Evolutionary conservation across 2,888 invertebrate species (phyloP).

Genomic region (Hyposoter dolosus): DNA sequence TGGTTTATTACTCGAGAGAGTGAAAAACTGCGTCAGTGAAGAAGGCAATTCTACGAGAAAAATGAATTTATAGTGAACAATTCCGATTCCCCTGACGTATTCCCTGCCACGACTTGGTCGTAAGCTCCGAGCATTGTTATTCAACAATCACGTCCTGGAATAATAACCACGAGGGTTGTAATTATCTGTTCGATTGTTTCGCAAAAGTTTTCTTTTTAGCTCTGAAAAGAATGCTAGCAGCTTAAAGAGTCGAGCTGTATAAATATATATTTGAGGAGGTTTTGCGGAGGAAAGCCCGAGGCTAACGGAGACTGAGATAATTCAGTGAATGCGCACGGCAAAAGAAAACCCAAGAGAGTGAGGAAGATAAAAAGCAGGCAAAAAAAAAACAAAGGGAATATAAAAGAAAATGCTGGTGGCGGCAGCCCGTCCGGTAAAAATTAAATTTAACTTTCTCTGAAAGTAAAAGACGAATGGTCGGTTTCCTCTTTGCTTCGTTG

Average conservation of each 20-base stretch:
- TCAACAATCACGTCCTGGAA: slow-evolving; percentile 28
- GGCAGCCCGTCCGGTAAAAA: slow-evolving; percentile 46
- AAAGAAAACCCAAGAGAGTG: neutral
- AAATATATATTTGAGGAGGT: neutral
- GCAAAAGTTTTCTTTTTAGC: neutral
- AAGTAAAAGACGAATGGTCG: slow-evolving; percentile 43
- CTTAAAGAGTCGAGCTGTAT: slow-evolving; percentile 9
- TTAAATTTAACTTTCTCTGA: slow-evolving; percentile 62
- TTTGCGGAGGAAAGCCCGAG: slow-evolving; percentile 28
- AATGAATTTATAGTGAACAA: neutral
- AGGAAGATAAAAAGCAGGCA: neutral
- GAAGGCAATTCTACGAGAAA: neutral
- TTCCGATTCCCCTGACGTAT: neutral
- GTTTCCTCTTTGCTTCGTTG: slow-evolving; percentile 28
- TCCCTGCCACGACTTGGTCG: neutral
- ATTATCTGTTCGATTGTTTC: slow-evolving; percentile 38
- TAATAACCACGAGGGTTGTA: slow-evolving; percentile 28
- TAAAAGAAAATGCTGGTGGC: slow-evolving; percentile 53
- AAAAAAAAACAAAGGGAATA: slow-evolving; percentile 26
- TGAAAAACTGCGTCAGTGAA: neutral
- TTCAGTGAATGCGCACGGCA: neutral
- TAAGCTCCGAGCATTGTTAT: neutral
- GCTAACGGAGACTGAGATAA: slow-evolving; percentile 6
- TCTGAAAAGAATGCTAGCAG: slow-evolving; percentile 19
- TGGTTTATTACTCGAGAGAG: neutral